Conservation (phyloP, 2,797 vertebrate genomes). For the Gobio occitaniae region DNA sequence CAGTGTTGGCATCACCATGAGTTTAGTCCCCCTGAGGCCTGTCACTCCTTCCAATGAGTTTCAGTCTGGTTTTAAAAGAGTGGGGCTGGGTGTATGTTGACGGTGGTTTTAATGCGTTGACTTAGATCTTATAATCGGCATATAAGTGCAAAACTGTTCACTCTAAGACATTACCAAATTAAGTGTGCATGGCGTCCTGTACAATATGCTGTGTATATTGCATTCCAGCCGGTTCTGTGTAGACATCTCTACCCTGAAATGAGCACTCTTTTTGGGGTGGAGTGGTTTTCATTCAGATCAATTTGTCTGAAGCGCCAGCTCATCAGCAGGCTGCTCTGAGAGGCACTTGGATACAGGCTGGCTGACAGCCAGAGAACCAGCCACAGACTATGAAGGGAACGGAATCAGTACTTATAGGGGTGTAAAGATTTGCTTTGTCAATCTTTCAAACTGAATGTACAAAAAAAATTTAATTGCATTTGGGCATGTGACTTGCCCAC, state of each 20-base stretch:
- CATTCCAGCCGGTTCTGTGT: not conserved
- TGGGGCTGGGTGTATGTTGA: conserved; percentile 1
- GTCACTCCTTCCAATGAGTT: conserved; percentile 27
- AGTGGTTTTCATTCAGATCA: conserved; percentile 50
- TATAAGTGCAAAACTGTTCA: not conserved
- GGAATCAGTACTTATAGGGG: not conserved
- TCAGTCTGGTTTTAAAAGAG: conserved; percentile 17
- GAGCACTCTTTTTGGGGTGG: conserved; percentile 34
- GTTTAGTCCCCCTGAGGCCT: conserved; percentile 19
- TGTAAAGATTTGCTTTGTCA: conserved; percentile 11
- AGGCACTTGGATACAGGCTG: conserved; percentile 36
- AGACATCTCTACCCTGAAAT: conserved; percentile 24
- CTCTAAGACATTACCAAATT: conserved; percentile 7
- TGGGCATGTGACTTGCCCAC: not conserved
- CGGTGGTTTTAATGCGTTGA: conserved; percentile 8
- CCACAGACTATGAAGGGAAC: not conserved
- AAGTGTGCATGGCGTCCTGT: not conserved
- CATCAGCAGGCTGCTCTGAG: conserved; percentile 33
- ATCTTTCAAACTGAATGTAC: not conserved
- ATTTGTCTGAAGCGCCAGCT: conserved; percentile 41
- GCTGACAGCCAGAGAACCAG: conserved; percentile 15
- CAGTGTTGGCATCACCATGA: conserved; percentile 33
- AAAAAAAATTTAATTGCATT: not conserved
- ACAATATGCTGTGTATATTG: not conserved
- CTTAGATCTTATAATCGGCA: not conserved